These are phyloP conservation scores for Orchestes rusci DNA, from an alignment of 2,888 invertebrate genomes.

Conservation along the genomic window DNA sequence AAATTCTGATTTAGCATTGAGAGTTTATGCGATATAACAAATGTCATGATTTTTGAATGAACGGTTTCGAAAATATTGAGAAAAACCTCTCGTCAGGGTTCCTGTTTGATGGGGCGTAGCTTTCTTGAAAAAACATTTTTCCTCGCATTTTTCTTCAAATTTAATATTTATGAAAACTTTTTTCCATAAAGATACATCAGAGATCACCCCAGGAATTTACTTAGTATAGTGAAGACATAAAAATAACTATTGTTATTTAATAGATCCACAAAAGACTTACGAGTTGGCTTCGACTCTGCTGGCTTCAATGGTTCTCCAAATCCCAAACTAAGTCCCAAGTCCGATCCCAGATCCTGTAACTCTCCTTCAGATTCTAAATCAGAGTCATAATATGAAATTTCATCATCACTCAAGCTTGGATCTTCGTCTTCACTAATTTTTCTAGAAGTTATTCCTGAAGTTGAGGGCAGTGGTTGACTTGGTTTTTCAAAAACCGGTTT, in stretches of 20 bases:
- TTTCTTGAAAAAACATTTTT: no score
- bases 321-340: slow-evolving; percentile 27
- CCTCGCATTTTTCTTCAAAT: no score
- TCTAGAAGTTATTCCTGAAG: slow-evolving; percentile 5
- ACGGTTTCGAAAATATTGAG: no score
- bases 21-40: no score
- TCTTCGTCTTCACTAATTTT: slow-evolving; percentile 25
- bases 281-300: background rate
- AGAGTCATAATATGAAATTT: slow-evolving; percentile 40
- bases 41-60: no score
- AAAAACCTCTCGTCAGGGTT: no score
- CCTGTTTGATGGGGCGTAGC: no score
- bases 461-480: background rate
- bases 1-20: no score
- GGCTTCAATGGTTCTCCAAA: slow-evolving; percentile 6
- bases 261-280: background rate
- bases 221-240: no score
- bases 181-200: no score
- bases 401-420: slow-evolving; percentile 36
- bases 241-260: background rate
- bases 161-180: no score
- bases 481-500: slow-evolving; percentile 8
- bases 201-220: no score
- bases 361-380: slow-evolving; percentile 45
- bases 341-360: slow-evolving; percentile 33